phyloP scores from a whole-genome alignment of 2,113 vertebrate genomes.

The Neofelis nebulosa region DNA sequence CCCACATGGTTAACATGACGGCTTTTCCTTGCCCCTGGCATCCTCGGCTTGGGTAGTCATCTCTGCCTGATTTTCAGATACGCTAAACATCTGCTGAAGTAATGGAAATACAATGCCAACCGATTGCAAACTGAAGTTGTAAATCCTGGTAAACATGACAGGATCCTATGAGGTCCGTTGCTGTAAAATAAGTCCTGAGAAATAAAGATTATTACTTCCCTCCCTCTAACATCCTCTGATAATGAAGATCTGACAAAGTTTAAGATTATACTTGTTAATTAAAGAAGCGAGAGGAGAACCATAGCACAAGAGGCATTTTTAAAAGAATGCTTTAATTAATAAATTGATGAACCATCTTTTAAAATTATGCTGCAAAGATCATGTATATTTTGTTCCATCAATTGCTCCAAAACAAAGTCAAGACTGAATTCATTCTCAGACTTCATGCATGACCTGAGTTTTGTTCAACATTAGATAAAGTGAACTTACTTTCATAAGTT shows the following conservation, averaged over 20 bases:
- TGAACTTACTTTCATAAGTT: constrained; percentile 1
- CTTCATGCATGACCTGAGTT: neutral
- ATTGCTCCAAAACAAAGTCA: neutral
- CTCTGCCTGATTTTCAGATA: neutral
- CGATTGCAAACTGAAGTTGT: neutral
- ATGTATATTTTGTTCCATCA: neutral
- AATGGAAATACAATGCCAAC: neutral
- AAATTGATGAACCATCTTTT: neutral
- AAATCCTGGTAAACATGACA: neutral
- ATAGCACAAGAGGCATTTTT: neutral
- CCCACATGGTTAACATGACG: neutral
- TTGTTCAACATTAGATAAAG: neutral
- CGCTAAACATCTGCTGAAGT: neutral
- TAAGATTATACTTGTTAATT: neutral
- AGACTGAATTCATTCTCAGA: neutral
- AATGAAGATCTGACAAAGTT: neutral
- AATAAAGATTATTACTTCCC: neutral
- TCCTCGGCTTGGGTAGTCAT: neutral
- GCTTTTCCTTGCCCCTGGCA: neutral
- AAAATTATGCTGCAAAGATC: neutral
- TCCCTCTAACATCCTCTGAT: neutral
- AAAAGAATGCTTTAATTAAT: neutral
- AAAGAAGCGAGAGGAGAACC: neutral
- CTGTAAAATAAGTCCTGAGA: constrained; percentile 18
- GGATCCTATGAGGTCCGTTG: neutral